Conservation (phyloP, 2,797 vertebrate species). For the Lithobates sylvaticus region DNA sequence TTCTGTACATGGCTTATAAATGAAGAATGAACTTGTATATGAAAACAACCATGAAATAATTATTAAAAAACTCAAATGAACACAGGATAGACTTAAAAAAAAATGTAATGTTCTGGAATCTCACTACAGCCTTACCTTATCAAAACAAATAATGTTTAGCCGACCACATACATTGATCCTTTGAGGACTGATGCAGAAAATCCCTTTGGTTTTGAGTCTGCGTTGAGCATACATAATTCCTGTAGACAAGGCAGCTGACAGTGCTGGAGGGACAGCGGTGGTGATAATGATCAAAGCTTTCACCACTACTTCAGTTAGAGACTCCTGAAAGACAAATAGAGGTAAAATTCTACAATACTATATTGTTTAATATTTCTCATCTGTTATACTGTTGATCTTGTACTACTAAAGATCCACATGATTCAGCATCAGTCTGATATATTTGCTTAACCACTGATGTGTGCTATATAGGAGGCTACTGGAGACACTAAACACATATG, state of each 20-base stretch:
- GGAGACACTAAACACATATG: too few species aligned
- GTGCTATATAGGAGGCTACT: too few species aligned
- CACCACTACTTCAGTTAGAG: constrained; percentile 22
- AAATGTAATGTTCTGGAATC: background rate
- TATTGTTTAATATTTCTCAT: background rate
- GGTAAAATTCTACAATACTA: background rate
- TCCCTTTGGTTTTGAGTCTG: constrained; percentile 70
- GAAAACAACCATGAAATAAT: too few species aligned
- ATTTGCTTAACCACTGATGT: too few species aligned
- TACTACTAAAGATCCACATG: too few species aligned
- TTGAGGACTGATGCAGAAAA: constrained; percentile 76
- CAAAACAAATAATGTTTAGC: constrained; percentile 78
- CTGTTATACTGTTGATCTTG: too few species aligned
- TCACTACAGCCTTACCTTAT: constrained; percentile 70
- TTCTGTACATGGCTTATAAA: background rate
- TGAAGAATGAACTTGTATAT: too few species aligned
- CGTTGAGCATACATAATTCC: constrained; percentile 73
- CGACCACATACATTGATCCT: constrained; percentile 76
- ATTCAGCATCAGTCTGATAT: too few species aligned
- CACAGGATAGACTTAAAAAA: background rate
- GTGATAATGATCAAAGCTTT: constrained; percentile 74
- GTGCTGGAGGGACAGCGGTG: constrained; percentile 64
- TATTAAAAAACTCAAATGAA: too few species aligned
- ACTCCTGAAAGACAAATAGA: constrained; percentile 62
- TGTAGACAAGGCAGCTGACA: constrained; percentile 74